Percentiles rank a stretch among this genome's conserved stretches.
phyloP scores from a whole-genome alignment of 2,797 vertebrate genomes.

The Amblyopsis hoosieri region DNA sequence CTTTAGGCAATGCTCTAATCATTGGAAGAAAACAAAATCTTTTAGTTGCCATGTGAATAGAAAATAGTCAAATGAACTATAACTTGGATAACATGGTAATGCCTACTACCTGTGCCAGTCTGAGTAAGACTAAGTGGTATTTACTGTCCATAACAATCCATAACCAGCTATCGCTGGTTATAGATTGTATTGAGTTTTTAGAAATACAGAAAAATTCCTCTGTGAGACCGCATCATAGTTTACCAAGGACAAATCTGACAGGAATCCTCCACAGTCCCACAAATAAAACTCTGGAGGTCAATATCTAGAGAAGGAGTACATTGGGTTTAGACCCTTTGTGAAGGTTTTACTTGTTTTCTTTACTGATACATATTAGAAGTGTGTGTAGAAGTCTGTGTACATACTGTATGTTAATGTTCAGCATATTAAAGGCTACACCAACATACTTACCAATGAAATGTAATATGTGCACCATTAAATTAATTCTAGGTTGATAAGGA shows the following conservation, averaged over 20 bases:
- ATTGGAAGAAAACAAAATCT: too few relatives aligned
- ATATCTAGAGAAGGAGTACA: background rate
- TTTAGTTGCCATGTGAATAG: constrained; percentile 33
- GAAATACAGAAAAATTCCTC: constrained; percentile 42
- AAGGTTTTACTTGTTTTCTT: too few relatives aligned
- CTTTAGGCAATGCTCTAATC: background rate
- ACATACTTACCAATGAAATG: too few relatives aligned
- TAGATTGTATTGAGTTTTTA: constrained; percentile 39
- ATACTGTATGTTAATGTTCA: too few relatives aligned
- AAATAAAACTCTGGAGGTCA: constrained; percentile 7
- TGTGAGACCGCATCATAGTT: constrained; percentile 16
- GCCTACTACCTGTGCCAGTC: constrained; percentile 14
- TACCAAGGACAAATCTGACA: constrained; percentile 6
- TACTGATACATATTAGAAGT: too few relatives aligned
- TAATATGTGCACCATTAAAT: too few relatives aligned
- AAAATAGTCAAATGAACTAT: constrained; percentile 33
- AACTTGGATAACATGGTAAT: constrained; percentile 43
- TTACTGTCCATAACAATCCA: constrained; percentile 11
- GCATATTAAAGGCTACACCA: too few relatives aligned
- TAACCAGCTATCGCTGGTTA: constrained; percentile 1
- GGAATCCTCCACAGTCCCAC: constrained; percentile 14
- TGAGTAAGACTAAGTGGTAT: constrained; percentile 24
- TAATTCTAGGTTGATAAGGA: too few relatives aligned
- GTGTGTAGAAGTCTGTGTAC: too few relatives aligned
- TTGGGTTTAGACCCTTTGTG: too few relatives aligned